Conservation (phyloP, 2,797 vertebrate genomes). For the Pangasius larnaudii region DNA sequence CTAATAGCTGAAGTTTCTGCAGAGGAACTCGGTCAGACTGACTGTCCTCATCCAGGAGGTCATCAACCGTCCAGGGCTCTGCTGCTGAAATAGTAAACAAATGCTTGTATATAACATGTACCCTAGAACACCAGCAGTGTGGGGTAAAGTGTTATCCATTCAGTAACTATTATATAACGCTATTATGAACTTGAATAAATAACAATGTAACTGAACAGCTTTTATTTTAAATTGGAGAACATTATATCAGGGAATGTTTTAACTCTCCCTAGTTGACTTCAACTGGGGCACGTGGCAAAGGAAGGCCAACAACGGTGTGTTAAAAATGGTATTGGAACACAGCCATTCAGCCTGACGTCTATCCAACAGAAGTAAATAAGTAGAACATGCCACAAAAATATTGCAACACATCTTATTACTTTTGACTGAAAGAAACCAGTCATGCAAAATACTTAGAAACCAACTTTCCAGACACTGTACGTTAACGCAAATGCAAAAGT, state of each 20-base stretch:
- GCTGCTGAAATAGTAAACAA: slow-evolving; percentile 55
- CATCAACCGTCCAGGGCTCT: slow-evolving; percentile 68
- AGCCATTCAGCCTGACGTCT: background rate
- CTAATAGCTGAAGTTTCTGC: slow-evolving; percentile 82
- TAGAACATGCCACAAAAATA: background rate
- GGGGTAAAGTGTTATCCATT: background rate
- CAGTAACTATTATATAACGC: no score
- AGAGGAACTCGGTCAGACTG: slow-evolving; percentile 83
- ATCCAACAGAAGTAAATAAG: no score
- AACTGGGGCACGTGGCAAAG: background rate
- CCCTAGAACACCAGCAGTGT: background rate
- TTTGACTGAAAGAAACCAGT: background rate
- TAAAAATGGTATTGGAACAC: background rate
- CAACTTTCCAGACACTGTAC: background rate
- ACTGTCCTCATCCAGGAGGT: slow-evolving; percentile 82
- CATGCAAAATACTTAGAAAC: background rate
- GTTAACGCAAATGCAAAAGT: background rate
- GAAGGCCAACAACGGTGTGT: background rate
- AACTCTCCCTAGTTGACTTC: background rate
- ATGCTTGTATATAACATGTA: background rate
- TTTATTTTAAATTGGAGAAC: background rate
- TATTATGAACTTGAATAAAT: no score
- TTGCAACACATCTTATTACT: background rate
- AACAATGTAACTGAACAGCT: background rate
- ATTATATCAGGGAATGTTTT: background rate